phyloP scores from a whole-genome alignment of 2,113 vertebrate species.

The Varanus komodoensis region DNA sequence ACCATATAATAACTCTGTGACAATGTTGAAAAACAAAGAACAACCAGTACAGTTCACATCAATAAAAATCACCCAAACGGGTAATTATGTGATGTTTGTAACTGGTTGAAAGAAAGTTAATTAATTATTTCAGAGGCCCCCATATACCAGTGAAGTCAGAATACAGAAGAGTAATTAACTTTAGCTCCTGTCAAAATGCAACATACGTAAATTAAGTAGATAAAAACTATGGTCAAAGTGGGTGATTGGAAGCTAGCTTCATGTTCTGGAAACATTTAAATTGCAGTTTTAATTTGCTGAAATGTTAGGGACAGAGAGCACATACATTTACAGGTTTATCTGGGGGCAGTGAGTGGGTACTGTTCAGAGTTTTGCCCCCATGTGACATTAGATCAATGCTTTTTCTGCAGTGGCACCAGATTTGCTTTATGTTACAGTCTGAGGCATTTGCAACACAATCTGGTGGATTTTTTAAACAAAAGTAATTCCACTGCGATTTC shows the following conservation, averaged over 20 bases:
- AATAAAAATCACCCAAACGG: conserved; percentile 47
- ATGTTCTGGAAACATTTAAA: background rate
- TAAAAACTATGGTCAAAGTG: background rate
- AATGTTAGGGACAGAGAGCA: background rate
- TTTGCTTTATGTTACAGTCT: background rate
- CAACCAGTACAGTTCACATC: background rate
- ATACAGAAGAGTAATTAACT: background rate
- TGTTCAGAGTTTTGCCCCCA: background rate
- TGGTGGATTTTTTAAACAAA: background rate
- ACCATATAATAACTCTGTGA: conserved; percentile 35
- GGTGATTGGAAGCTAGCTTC: conserved; percentile 23
- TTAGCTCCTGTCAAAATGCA: conserved; percentile 18
- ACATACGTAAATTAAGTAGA: conserved; percentile 3
- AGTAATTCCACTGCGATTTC: background rate
- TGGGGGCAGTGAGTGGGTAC: background rate
- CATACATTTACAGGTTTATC: background rate
- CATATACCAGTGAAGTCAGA: conserved; percentile 14
- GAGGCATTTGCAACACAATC: background rate
- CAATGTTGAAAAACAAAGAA: conserved; percentile 10
- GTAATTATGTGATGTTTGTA: conserved; percentile 24
- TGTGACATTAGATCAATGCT: background rate
- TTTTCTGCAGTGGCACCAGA: background rate
- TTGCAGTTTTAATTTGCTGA: background rate
- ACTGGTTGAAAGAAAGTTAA: conserved; percentile 32
- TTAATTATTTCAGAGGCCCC: conserved; percentile 32